phyloP scores from a whole-genome alignment of 2,113 vertebrate species.

The Paraplagusia blochii region DNA sequence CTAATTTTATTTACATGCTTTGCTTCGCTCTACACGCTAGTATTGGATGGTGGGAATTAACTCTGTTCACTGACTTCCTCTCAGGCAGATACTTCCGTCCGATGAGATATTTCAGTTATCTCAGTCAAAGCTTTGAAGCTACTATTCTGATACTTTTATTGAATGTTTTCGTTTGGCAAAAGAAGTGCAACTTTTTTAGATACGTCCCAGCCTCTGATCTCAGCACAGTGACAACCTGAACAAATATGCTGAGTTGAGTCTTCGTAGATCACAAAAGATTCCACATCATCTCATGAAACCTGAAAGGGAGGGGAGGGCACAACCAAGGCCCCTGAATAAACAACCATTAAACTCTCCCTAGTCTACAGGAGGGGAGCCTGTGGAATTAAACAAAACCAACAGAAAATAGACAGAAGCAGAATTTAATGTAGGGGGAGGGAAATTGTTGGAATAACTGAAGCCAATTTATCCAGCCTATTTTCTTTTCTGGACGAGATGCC shows the following conservation, averaged over 20 bases:
- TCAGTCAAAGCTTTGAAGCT: neutral
- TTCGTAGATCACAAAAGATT: constrained; percentile 77
- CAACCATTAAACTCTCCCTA: constrained; percentile 74
- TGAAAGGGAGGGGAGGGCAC: constrained; percentile 72
- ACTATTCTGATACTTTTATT: neutral
- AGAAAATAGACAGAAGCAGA: constrained; percentile 26
- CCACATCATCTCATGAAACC: constrained; percentile 73
- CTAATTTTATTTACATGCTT: constrained; percentile 54
- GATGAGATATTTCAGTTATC: constrained; percentile 9
- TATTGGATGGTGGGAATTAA: constrained; percentile 46
- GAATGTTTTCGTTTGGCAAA: neutral
- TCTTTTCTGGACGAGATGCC: constrained; percentile 46
- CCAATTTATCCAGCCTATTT: constrained; percentile 56
- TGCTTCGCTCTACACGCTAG: constrained; percentile 16
- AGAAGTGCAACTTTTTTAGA: constrained; percentile 40
- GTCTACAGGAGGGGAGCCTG: constrained; percentile 43
- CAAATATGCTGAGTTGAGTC: constrained; percentile 78
- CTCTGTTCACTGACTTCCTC: constrained; percentile 14
- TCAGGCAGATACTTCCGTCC: constrained; percentile 17
- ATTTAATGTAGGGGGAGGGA: constrained; percentile 19
- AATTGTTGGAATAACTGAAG: constrained; percentile 23
- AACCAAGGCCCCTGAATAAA: constrained; percentile 78
- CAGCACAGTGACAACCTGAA: constrained; percentile 72
- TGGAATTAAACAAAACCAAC: constrained; percentile 35
- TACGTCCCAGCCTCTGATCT: constrained; percentile 58